Base-by-base conservation (phyloP, 2,888 invertebrate genomes). In the Melipona bicolor region DNA sequence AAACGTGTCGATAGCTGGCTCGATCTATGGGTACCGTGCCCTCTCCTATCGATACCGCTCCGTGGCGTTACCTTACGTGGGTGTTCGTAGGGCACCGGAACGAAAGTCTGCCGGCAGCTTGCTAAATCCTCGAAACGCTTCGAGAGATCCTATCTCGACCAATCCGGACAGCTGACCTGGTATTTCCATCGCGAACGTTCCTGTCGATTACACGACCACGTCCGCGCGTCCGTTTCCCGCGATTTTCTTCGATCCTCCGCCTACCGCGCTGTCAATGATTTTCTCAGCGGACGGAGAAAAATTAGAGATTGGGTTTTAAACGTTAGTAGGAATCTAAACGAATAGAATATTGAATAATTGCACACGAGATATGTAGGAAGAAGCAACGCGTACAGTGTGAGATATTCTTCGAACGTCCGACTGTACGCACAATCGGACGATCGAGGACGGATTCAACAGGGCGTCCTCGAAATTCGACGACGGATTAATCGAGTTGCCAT, bases 61-160 rank as follows among this genome's bases (percentile, higher is more conserved):
- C 78, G 56, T 65, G 84, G 83, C 80, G 81, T 85, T 88, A 76
- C 72, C 82, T 90, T 84, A 90, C 86, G 89, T 89, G 90, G 87
- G 88, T 84, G 89, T 90, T 85, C 87, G 77, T 84, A 85, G 87
- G 85, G 88, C 88, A 90, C 90, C 91, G 92, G 90, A 92, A 92
- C 91, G 91, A 91, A 91, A 91, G 91, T 92, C 89, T 75, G 54
- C 77, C 89, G 86, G 80, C 83, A 75, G 87, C 89, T 89, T 82
- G 88, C 91, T 89, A 91, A 90, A 92, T 91, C 92, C 90, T 91
- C 91, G 90, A 92, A 92, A 91, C 88, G 89, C 89, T 80, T 27
- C 88, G 86, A 88, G 78, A 83, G 88, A 90, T 90, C 83, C 85
- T 87, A 90, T 90, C 88, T 88, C 85, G 65, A 54, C 79, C 88